Evolutionary conservation across 2,888 invertebrate species (phyloP).

Genomic region (Hyalella azteca): DNA sequence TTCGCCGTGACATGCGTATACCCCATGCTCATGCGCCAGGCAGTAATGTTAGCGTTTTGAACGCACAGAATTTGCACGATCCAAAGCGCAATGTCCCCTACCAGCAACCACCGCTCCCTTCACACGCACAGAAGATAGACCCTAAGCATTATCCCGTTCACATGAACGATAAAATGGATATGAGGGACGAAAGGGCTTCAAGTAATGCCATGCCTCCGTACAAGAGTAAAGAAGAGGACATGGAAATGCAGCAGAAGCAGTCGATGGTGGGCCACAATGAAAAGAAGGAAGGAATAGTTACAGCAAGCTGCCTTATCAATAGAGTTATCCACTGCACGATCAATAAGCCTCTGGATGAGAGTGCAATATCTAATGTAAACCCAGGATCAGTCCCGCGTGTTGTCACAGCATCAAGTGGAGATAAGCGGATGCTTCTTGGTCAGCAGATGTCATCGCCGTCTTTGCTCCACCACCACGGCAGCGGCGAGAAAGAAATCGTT

Average conservation of each 20-base stretch:
- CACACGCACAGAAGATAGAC: not conserved
- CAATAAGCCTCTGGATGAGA: not conserved
- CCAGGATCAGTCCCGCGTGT: not conserved
- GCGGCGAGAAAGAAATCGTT: conserved; percentile 54
- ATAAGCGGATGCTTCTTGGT: not conserved
- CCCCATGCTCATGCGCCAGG: not conserved
- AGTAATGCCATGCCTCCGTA: not conserved
- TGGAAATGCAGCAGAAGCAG: not conserved
- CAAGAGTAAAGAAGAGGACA: not conserved
- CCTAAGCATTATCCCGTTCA: not conserved
- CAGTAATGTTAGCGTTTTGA: not conserved
- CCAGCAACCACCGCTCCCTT: conserved; percentile 38
- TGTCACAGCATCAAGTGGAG: not conserved
- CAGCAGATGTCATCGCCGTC: conserved; percentile 33
- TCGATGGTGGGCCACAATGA: not conserved
- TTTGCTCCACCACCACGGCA: not conserved
- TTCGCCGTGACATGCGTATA: not conserved
- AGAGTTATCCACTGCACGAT: not conserved
- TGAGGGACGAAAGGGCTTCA: not conserved
- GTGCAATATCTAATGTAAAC: not conserved
- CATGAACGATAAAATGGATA: not conserved
- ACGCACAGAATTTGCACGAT: conserved; percentile 42
- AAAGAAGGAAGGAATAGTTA: not conserved
- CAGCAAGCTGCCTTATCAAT: not conserved
- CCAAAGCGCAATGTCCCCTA: conserved; percentile 45